These are phyloP conservation scores for Hemithea aestivaria DNA, from an alignment of 2,888 invertebrate species.

Conservation along the genomic window DNA sequence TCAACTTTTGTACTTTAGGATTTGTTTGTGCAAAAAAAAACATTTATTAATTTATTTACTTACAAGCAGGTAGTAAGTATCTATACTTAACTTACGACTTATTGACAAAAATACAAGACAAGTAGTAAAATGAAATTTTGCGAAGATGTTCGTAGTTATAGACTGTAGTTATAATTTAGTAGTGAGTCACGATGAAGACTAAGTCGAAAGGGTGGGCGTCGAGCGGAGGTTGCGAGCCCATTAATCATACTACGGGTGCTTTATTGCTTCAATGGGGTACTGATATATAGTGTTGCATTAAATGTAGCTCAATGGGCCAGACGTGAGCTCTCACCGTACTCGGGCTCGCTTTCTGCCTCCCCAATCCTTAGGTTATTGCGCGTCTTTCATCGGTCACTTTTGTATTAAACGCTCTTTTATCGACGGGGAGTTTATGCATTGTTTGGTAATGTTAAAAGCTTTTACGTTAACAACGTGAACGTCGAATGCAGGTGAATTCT, in stretches of 20 bases:
- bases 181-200: slow-evolving; percentile 44
- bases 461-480: not conserved
- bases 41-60: too few species aligned
- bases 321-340: slow-evolving; percentile 21
- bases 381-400: slow-evolving; percentile 14
- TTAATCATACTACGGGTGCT: slow-evolving; percentile 67
- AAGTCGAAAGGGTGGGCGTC: slow-evolving; percentile 51
- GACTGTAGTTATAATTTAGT: too few species aligned
- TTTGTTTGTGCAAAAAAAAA: too few species aligned
- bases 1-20: slow-evolving; percentile 17
- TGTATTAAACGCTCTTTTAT: slow-evolving; percentile 6
- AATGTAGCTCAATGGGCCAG: slow-evolving; percentile 44
- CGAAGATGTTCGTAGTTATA: too few species aligned
- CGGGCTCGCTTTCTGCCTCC: slow-evolving; percentile 7
- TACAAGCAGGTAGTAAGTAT: slow-evolving; percentile 6
- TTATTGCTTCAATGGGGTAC: slow-evolving; percentile 66
- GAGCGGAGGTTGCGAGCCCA: slow-evolving; percentile 50
- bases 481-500: not conserved
- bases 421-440: not conserved
- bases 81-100: slow-evolving; percentile 6
- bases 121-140: too few species aligned
- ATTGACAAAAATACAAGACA: slow-evolving; percentile 3
- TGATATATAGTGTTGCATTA: slow-evolving; percentile 48
- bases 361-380: slow-evolving; percentile 10
- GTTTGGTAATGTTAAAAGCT: slow-evolving; percentile 3